Percentiles rank a stretch among this genome's conserved stretches.
phyloP scores from a whole-genome alignment of 2,888 invertebrate genomes.

The Ectemnius continuus region DNA sequence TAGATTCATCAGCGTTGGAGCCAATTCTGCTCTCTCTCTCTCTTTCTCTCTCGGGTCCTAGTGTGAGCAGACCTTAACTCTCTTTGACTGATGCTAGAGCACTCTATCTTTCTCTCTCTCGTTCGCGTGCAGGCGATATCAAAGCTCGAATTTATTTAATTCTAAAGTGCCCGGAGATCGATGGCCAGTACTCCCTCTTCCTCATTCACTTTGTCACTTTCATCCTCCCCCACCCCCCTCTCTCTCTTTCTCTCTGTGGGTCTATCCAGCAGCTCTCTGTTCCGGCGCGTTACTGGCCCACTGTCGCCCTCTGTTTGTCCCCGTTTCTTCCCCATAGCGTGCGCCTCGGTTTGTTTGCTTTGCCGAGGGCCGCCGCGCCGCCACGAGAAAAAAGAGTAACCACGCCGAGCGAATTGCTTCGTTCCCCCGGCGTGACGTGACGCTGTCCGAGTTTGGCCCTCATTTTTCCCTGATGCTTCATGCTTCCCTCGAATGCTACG shows the following conservation, averaged over 20 bases:
- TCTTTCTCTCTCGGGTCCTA: no score
- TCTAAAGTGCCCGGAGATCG: background rate
- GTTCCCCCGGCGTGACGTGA: background rate
- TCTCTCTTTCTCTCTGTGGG: background rate
- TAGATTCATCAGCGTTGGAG: no score
- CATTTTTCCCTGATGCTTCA: background rate
- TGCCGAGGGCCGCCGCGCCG: background rate
- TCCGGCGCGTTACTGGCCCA: background rate
- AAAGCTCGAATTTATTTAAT: constrained; percentile 15
- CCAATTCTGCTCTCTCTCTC: no score
- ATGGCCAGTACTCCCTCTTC: background rate
- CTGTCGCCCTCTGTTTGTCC: constrained; percentile 1
- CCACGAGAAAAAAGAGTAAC: background rate
- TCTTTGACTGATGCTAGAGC: constrained; percentile 7
- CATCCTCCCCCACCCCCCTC: background rate
- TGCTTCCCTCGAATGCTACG: no score
- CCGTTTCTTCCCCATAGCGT: constrained; percentile 4
- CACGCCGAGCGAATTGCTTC: background rate
- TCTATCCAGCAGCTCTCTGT: background rate
- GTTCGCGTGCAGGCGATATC: constrained; percentile 8
- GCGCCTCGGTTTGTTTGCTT: background rate
- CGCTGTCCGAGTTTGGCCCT: background rate
- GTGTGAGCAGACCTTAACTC: no score
- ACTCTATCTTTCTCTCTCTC: background rate
- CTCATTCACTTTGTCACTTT: background rate